Evolutionary conservation across 2,888 invertebrate species (phyloP).

Genomic region (Agonopterix heracliana): DNA sequence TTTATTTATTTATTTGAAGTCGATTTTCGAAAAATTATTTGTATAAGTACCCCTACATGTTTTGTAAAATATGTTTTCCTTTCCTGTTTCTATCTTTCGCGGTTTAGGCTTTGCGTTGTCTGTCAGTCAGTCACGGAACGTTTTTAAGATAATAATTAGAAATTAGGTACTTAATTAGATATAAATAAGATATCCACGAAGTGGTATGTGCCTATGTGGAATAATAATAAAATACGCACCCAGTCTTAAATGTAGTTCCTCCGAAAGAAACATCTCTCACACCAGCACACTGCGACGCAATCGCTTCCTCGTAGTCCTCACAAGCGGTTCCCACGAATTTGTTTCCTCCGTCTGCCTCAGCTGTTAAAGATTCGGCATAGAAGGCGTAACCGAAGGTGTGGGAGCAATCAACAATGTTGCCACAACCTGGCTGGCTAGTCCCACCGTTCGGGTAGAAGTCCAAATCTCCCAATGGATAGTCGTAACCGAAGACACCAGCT

Average conservation of each 20-base stretch:
- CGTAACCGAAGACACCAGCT: conserved; percentile 49
- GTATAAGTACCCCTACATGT: too few relatives aligned
- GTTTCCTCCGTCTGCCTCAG: conserved; percentile 23
- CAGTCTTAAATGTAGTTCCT: conserved; percentile 34
- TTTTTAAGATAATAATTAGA: too few relatives aligned
- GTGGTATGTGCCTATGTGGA: too few relatives aligned
- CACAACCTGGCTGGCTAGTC: conserved; percentile 44
- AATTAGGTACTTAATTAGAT: too few relatives aligned
- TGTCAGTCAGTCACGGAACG: too few relatives aligned
- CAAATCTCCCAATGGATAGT: conserved; percentile 50
- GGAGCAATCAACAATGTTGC: conserved; percentile 35
- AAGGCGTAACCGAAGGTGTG: conserved; percentile 43
- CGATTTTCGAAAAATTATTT: too few relatives aligned
- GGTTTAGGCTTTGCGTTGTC: too few relatives aligned
- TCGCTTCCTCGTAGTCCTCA: conserved; percentile 38
- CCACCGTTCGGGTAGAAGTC: conserved; percentile 68
- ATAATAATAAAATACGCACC: conserved; percentile 14
- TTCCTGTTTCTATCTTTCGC: too few relatives aligned
- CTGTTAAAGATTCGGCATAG: conserved; percentile 52
- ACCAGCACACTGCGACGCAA: conserved; percentile 35
- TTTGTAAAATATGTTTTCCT: too few relatives aligned
- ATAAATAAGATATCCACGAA: too few relatives aligned
- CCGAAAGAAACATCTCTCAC: conserved; percentile 42
- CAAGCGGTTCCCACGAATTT: conserved; percentile 55
- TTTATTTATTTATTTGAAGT: too few relatives aligned